Evolutionary conservation across 1,140 invertebrate genomes (phyloP), one percentile per base, ranked within the genome.

Genomic region (Adoxophyes honmai): DNA sequence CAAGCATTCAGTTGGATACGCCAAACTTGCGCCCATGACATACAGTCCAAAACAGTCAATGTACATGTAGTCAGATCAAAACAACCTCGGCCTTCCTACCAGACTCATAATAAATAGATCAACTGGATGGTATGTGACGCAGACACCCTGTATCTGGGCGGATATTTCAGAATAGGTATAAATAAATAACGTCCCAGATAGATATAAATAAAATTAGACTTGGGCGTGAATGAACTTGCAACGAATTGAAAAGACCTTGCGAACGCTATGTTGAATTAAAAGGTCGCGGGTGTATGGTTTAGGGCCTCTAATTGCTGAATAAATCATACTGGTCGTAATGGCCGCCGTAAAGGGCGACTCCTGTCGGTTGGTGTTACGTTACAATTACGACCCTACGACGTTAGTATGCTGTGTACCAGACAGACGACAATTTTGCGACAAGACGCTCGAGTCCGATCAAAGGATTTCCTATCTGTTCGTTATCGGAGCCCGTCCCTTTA

Each of bases 11-110:
- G 59, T 55, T 36, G 54, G 42, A 56, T 61, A 62, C 57, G 69
- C 66, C 66, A 72, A 72, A 63, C 38, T 42, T 59, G 34, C 42
- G 69, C 44, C 64, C 69, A 64, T 75, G 69, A 75, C 69, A 72
- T 55, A 54, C 42, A 59, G 52, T 21, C 42, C 34, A 53, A 57
- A 55, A 44, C 55, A 54, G 61, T 63, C 54, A 35, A 55, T 36
- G 53, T 42, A 44, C 54, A 56, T 55, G 57, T 18, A 63, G 51
- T 55, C 55, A 39, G 21, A 39, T 53, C 51, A 34, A 48, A 48
- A 48, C 42, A 48, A 48, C 42, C 16, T 21, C 42, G 42, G 42
- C 42, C 42, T 48, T 48, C 42, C 42, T 48, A 48, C 42, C 42
- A 14, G 6, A 28, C 2, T 48, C 21, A 48, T 48, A 48, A 21